phyloP scores from a whole-genome alignment of 1,140 invertebrate species.

The Magallana angulata region DNA sequence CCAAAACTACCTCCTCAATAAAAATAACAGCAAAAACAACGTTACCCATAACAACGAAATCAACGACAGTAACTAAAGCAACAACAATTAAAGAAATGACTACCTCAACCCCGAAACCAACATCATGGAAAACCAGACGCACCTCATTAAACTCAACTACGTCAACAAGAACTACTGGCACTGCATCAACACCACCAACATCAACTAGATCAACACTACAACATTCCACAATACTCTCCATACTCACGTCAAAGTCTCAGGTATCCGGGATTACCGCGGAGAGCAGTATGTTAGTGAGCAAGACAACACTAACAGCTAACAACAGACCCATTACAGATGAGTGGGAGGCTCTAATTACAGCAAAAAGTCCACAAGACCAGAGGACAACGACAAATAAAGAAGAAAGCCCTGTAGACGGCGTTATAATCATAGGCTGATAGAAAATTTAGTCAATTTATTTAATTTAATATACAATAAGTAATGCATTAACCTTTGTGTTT shows the following conservation, averaged over 20 bases:
- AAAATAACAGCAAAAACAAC: background rate
- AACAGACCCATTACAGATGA: background rate
- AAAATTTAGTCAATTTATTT: too few relatives aligned
- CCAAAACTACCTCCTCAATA: background rate
- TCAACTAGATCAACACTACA: background rate
- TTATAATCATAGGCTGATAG: slow-evolving; percentile 7
- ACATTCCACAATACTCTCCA: background rate
- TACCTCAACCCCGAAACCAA: background rate
- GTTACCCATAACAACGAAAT: background rate
- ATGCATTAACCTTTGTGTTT: too few relatives aligned
- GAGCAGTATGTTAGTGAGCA: background rate
- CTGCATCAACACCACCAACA: background rate
- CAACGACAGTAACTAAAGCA: background rate
- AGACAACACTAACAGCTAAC: background rate
- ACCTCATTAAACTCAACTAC: background rate
- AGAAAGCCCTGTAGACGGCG: background rate
- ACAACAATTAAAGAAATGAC: background rate
- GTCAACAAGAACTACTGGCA: background rate
- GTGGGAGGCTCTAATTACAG: background rate
- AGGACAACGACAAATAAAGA: background rate
- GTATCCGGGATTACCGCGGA: background rate
- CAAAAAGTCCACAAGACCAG: background rate
- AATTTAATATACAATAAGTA: too few relatives aligned
- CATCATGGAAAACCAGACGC: background rate
- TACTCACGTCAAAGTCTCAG: background rate